Percentiles rank a stretch among this genome's conserved stretches.
Conservation (phyloP, 2,113 vertebrate genomes). For the Ammodytes marinus region DNA sequence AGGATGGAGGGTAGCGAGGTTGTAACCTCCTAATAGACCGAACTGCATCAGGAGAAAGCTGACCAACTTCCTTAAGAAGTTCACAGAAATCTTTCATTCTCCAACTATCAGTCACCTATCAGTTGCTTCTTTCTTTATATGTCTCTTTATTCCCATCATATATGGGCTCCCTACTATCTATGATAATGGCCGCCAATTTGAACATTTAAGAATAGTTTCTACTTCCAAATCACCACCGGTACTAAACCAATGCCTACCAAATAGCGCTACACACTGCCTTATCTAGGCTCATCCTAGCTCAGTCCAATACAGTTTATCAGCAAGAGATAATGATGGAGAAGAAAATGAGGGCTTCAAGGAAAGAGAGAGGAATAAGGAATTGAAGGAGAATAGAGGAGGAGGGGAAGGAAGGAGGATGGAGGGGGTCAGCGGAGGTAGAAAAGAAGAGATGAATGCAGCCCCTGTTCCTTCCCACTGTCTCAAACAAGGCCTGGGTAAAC, state of each 20-base stretch:
- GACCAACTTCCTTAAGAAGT: constrained; percentile 42
- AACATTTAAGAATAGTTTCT: constrained; percentile 34
- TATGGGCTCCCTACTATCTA: background rate
- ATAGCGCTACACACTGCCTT: background rate
- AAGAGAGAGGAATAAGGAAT: constrained; percentile 35
- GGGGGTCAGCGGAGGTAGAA: constrained; percentile 75
- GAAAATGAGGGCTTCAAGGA: constrained; percentile 25
- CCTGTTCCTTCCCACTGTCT: constrained; percentile 79
- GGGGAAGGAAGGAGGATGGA: constrained; percentile 41
- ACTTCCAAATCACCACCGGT: constrained; percentile 7
- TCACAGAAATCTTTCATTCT: constrained; percentile 10
- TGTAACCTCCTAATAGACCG: constrained; percentile 74
- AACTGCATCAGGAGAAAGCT: constrained; percentile 48
- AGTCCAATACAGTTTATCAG: constrained; percentile 53
- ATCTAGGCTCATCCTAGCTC: constrained; percentile 45
- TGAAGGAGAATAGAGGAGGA: constrained; percentile 52
- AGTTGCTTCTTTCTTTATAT: constrained; percentile 23
- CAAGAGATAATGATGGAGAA: constrained; percentile 26
- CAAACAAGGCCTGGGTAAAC: constrained; percentile 80
- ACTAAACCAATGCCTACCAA: constrained; percentile 35
- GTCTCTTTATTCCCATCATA: constrained; percentile 23
- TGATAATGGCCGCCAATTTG: background rate
- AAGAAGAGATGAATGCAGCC: constrained; percentile 77
- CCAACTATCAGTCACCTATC: constrained; percentile 1
- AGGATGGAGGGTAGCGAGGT: background rate